Evolutionary conservation across 35 echinoderm and acorn worm species (phyloP).

Genomic region (Stichopus chloronotus): DNA sequence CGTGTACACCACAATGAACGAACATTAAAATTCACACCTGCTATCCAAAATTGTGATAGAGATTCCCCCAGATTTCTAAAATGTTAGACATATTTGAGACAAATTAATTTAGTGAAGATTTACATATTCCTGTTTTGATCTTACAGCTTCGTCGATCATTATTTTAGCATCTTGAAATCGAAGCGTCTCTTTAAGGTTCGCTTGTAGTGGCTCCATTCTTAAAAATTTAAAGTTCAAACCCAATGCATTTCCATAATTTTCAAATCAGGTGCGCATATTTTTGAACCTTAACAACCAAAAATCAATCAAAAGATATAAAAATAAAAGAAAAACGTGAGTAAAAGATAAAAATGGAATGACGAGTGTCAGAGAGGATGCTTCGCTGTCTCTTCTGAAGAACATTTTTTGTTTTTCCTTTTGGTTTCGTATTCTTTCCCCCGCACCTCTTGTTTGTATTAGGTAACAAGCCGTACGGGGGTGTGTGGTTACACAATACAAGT

Average conservation of each 20-base stretch:
- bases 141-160: too few species aligned
- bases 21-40: too few species aligned
- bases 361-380: neutral
- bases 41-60: too few species aligned
- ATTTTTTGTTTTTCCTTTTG: neutral
- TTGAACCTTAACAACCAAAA: neutral
- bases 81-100: too few species aligned
- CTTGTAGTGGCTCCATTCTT: neutral
- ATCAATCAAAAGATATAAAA: neutral
- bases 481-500: neutral
- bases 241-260: constrained; percentile 24
- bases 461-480: neutral
- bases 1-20: too few species aligned
- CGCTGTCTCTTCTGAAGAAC: neutral
- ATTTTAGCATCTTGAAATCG: too few species aligned
- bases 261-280: constrained; percentile 36
- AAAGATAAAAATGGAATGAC: neutral
- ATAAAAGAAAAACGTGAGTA: neutral
- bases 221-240: constrained; percentile 12
- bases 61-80: too few species aligned
- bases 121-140: too few species aligned
- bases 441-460: neutral
- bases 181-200: neutral
- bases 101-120: too few species aligned
- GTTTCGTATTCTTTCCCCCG: neutral